Conservation (phyloP, 2,888 invertebrate genomes). For the Serripes groenlandicus region DNA sequence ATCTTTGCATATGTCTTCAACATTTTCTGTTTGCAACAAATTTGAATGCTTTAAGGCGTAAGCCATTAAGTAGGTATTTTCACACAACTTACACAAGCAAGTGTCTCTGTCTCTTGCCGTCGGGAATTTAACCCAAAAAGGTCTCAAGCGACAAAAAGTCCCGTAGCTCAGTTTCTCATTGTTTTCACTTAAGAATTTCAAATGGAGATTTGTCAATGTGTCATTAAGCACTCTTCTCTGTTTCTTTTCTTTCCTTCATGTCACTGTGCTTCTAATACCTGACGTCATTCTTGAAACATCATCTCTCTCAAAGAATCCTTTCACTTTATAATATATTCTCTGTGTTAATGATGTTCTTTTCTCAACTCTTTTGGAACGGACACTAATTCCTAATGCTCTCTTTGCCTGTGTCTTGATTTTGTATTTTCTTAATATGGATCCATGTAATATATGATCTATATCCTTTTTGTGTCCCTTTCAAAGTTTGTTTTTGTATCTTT, state of each 20-base stretch:
- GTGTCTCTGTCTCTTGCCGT: conserved; percentile 49
- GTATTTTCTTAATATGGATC: too few relatives aligned
- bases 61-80: conserved; percentile 47
- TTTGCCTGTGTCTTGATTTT: background rate
- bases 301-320: conserved; percentile 45
- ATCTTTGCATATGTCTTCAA: conserved; percentile 17
- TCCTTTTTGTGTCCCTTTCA: too few relatives aligned
- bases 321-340: conserved; percentile 6
- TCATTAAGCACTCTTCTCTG: conserved; percentile 46
- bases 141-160: conserved; percentile 50
- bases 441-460: too few relatives aligned
- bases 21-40: conserved; percentile 25
- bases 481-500: background rate
- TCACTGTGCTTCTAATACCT: conserved; percentile 38
- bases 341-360: background rate
- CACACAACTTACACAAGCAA: conserved; percentile 60
- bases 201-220: conserved; percentile 38
- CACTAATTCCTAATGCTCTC: background rate
- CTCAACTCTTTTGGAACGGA: background rate
- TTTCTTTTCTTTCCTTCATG: conserved; percentile 40
- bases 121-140: conserved; percentile 49
- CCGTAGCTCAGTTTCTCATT: conserved; percentile 27
- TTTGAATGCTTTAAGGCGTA: conserved; percentile 22
- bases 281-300: conserved; percentile 52
- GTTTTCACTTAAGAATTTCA: conserved; percentile 44